These are phyloP conservation scores for Campylomormyrus tamandua DNA, from an alignment of 2,113 vertebrate genomes.

Conservation along the genomic window DNA sequence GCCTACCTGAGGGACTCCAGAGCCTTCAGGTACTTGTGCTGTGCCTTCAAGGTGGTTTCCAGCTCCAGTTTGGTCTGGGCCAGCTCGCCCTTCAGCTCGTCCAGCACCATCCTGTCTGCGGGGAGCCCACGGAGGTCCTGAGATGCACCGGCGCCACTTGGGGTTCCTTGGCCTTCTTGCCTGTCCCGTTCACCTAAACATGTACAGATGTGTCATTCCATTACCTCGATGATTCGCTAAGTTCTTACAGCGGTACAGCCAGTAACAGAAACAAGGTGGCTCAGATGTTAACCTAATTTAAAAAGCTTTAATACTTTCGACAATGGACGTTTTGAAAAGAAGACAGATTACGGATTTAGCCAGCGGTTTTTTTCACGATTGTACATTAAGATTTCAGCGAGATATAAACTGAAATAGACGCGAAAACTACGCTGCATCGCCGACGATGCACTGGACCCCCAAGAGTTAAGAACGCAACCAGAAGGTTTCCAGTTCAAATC, in stretches of 20 bases:
- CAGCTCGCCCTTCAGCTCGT: constrained; percentile 76
- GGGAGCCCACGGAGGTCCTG: constrained; percentile 54
- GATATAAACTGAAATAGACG: too few species aligned
- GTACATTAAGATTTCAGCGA: too few species aligned
- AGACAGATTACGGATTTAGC: too few species aligned
- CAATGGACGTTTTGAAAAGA: too few species aligned
- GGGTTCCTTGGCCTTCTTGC: background rate
- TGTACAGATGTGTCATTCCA: background rate
- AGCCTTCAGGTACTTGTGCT: constrained; percentile 84
- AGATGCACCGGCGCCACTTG: constrained; percentile 50
- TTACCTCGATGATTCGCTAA: background rate
- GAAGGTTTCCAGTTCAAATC: background rate
- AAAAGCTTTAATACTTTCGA: too few species aligned
- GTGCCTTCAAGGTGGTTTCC: constrained; percentile 75
- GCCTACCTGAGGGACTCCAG: constrained; percentile 80
- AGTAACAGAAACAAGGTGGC: background rate
- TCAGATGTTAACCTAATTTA: background rate
- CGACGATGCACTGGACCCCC: too few species aligned
- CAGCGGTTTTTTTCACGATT: too few species aligned
- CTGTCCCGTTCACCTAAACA: constrained; percentile 28
- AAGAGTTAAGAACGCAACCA: background rate
- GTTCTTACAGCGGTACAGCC: background rate
- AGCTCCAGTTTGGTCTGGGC: constrained; percentile 82
- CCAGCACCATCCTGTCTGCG: constrained; percentile 57
- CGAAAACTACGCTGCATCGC: too few species aligned